Evolutionary conservation across 2,888 invertebrate species (phyloP).

Genomic region (Nephrocerus scutellatus): DNA sequence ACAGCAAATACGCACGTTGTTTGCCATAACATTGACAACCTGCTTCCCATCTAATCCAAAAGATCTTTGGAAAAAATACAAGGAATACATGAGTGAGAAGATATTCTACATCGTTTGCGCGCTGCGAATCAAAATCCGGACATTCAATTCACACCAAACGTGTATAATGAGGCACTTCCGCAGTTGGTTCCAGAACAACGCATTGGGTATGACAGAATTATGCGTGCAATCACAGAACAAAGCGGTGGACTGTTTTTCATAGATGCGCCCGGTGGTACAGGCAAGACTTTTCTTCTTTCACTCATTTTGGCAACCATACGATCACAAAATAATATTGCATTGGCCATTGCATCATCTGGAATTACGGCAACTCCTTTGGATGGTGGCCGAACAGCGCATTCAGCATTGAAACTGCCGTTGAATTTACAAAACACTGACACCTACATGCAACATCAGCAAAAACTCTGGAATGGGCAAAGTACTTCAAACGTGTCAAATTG

Average conservation of each 20-base stretch:
- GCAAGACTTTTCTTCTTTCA: constrained; percentile 17
- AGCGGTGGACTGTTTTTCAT: constrained; percentile 4
- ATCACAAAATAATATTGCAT: constrained; percentile 16
- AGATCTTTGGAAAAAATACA: constrained; percentile 13
- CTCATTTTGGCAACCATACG: constrained; percentile 12
- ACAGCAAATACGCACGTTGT: constrained; percentile 16
- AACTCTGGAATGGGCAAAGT: constrained; percentile 33
- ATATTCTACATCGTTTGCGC: constrained; percentile 13
- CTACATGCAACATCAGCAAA: constrained; percentile 11
- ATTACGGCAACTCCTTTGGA: constrained; percentile 26
- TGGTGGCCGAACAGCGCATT: constrained; percentile 26
- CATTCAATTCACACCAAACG: constrained; percentile 9
- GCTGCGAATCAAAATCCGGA: constrained; percentile 3
- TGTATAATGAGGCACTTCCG: too few species aligned
- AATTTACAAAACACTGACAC: constrained; percentile 27
- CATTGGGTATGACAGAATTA: constrained; percentile 8
- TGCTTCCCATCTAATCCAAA: constrained; percentile 19
- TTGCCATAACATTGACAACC: constrained; percentile 16
- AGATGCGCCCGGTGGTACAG: constrained; percentile 7
- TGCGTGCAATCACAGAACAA: constrained; percentile 4
- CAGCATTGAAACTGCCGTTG: constrained; percentile 19
- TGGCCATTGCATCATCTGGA: constrained; percentile 24
- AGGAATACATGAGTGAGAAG: constrained; percentile 11
- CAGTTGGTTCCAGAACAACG: too few species aligned
- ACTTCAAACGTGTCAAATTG: constrained; percentile 25